Base-by-base conservation (phyloP, 2,113 vertebrate species). In the Athene cunicularia region DNA sequence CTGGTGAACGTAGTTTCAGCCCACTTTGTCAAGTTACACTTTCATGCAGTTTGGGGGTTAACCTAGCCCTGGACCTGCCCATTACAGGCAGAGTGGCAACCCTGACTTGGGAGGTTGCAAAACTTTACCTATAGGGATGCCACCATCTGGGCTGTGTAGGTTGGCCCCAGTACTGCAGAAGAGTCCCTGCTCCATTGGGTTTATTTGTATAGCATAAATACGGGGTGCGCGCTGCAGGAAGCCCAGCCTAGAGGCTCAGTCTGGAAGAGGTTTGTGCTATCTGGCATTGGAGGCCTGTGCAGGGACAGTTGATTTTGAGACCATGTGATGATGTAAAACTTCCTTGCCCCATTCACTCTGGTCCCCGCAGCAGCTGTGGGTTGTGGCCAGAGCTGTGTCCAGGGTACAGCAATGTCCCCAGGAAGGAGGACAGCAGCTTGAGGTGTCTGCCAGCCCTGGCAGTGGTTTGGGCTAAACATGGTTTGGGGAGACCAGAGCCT, bases 351-450 rank as follows among this genome's bases (percentile, higher is more conserved):
- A 3, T 33, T 56, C 18, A 14, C 7, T 55, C 47, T 56, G 22
- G 67, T 60, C 32, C 8, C 12, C 33, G 8, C 2, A 8, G 47
- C 30, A 55, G 45, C 55, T 0, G 0, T 33, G 33, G 67, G 16
- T 30, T 91, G 71, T 50, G 60, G 21, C 8, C 0, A 2, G 9
- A n/a, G 43, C 43, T 28, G 37, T 64, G 55, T 32, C 37, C 43
- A 56, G 33, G 59, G 45, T 28, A 30, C 30, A 76, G 70, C 43
- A 47, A 6, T 56, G 72, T 77, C 59, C 33, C 11, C 22, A 8
- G 64, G 43, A 35, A 86, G n/a, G 14, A 60, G 18, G 23, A 72
- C 14, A 50, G 37, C 45, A 59, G 35, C 37, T 43, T 16, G 24
- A 52, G 60, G 66, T 88, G 59, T 47, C 43, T 58, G 70, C 30